These are phyloP conservation scores for Mus spretus DNA, from an alignment of 2,797 vertebrate species.

Conservation along the genomic window DNA sequence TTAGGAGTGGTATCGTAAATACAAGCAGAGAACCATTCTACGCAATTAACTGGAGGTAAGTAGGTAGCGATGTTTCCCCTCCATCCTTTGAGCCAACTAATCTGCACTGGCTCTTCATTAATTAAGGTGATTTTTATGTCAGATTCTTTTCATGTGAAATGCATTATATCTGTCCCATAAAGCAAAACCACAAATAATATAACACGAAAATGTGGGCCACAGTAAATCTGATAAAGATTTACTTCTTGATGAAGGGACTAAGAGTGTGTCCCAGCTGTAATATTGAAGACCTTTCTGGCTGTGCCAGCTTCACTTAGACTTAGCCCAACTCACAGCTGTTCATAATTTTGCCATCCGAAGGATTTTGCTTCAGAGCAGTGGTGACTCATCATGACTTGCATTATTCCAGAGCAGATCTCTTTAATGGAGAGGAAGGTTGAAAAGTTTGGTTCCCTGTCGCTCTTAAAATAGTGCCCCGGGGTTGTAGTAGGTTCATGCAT, in stretches of 20 bases:
- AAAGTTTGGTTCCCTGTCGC: neutral
- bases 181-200: neutral
- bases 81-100: slow-evolving; percentile 13
- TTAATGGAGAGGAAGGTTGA: slow-evolving; percentile 1
- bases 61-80: neutral
- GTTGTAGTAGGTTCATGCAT: neutral
- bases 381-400: slow-evolving; percentile 84
- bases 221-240: neutral
- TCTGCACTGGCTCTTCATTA: neutral
- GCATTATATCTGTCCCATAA: neutral
- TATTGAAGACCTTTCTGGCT: slow-evolving; percentile 41
- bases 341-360: slow-evolving; percentile 37
- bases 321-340: slow-evolving; percentile 64
- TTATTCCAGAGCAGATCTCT: slow-evolving; percentile 63
- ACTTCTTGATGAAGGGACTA: slow-evolving; percentile 15
- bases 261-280: neutral
- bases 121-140: slow-evolving; percentile 5
- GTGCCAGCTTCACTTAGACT: slow-evolving; percentile 30
- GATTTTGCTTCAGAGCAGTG: slow-evolving; percentile 57
- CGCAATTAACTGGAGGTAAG: neutral
- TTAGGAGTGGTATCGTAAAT: neutral
- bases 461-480: slow-evolving; percentile 1
- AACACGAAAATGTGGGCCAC: neutral
- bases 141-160: slow-evolving; percentile 57
- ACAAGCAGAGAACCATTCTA: neutral